phyloP scores from a whole-genome alignment of 37 sponge, comb jelly and placozoan species.

The Aphrocallistes beatrix region DNA sequence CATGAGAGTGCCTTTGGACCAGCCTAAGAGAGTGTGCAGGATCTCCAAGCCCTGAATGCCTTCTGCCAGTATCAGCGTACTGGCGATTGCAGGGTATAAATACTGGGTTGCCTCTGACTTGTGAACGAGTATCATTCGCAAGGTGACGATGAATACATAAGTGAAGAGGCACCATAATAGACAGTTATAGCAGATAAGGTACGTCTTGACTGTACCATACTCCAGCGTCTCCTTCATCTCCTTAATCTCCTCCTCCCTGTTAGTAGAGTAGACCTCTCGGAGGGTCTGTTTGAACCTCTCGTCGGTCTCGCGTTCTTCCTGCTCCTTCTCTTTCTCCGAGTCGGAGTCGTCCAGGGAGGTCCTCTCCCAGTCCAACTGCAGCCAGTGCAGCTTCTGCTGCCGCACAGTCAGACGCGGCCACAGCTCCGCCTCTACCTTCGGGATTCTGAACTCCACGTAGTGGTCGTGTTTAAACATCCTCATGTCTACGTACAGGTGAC shows the following conservation, averaged over 20 bases:
- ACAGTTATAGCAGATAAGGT: neutral
- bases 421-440: constrained; percentile 21
- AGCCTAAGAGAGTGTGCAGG: neutral
- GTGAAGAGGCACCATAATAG: constrained; percentile 7
- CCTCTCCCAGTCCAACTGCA: constrained; percentile 45
- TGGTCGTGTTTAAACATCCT: neutral
- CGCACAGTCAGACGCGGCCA: constrained; percentile 57
- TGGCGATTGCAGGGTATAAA: neutral
- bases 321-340: neutral
- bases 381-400: constrained; percentile 59
- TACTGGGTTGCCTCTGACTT: neutral
- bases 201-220: neutral
- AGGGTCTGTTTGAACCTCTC: neutral
- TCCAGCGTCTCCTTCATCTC: constrained; percentile 1
- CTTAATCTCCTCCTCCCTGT: neutral
- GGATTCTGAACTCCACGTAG: neutral
- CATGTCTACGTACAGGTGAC: no score
- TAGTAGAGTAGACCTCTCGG: neutral
- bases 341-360: neutral
- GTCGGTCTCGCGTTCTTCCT: neutral
- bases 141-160: neutral
- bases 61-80: neutral
- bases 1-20: neutral
- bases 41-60: neutral
- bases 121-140: neutral